Conservation (phyloP, 2,797 vertebrate genomes). For the Falco concolor region DNA sequence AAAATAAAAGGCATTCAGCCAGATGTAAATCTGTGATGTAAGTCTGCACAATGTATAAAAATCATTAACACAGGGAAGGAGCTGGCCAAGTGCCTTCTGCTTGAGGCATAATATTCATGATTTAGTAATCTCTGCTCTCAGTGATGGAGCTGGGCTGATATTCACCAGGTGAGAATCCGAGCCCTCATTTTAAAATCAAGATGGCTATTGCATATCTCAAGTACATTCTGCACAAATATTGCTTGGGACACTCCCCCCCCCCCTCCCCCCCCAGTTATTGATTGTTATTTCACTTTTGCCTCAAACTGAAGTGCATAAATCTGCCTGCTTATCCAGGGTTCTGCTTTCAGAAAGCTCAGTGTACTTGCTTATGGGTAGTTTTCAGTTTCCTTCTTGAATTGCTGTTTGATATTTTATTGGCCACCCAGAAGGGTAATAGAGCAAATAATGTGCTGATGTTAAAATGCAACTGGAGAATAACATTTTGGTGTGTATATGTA, state of each 20-base stretch:
- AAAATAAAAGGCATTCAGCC: conserved; percentile 8
- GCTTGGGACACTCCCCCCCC: rapidly evolving
- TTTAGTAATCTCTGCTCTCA: conserved; percentile 1
- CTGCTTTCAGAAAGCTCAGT: neutral
- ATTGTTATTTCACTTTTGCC: neutral
- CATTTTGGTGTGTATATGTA: neutral
- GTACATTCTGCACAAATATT: neutral
- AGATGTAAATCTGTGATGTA: neutral
- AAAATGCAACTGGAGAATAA: neutral
- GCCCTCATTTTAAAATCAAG: neutral
- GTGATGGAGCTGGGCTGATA: neutral
- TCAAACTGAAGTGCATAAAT: neutral
- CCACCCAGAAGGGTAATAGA: conserved; percentile 38
- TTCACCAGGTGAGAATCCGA: conserved; percentile 30
- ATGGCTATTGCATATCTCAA: neutral
- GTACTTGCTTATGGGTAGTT: neutral
- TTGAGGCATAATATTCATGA: conserved; percentile 6
- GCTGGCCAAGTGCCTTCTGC: conserved; percentile 18
- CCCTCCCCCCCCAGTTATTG: neutral
- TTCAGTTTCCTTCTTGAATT: conserved; percentile 2
- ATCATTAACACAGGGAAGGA: conserved; percentile 25
- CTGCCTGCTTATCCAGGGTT: neutral
- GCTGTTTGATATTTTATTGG: conserved; percentile 22
- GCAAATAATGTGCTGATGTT: neutral
- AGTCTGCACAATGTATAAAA: conserved; percentile 37